A percentile compares a stretch with the other conserved stretches of the same genome.
These are phyloP conservation scores for Lepus europaeus DNA, from an alignment of 2,113 vertebrate species.

Conservation along the genomic window DNA sequence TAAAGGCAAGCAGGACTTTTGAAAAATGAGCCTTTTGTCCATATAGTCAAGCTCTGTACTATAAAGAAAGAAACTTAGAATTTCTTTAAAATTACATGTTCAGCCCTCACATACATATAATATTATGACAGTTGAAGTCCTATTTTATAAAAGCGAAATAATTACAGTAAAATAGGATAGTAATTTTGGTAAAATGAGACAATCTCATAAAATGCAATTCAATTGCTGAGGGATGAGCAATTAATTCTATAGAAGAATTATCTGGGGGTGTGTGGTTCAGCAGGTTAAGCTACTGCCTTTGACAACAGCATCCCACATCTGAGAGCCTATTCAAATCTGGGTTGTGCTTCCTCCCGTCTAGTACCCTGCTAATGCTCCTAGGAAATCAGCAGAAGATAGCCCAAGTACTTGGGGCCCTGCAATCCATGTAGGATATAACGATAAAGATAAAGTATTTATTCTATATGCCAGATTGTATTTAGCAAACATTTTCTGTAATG, in stretches of 20 bases:
- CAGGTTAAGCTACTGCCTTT: no score
- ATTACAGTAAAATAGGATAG: neutral
- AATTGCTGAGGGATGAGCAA: neutral
- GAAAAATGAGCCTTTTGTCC: neutral
- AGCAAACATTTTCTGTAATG: neutral
- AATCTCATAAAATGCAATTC: neutral
- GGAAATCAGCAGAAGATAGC: no score
- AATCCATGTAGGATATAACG: no score
- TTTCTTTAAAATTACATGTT: constrained; percentile 9
- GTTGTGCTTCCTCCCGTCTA: no score
- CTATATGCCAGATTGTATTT: neutral
- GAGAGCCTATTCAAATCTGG: no score
- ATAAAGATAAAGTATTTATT: neutral
- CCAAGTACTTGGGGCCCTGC: no score
- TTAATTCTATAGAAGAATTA: neutral
- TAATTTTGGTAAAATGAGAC: neutral
- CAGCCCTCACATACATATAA: neutral
- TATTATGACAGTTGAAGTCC: neutral
- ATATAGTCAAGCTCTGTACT: neutral
- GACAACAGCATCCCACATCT: no score
- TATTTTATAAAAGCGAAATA: constrained; percentile 30
- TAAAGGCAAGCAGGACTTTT: neutral
- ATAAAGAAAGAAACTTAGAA: neutral
- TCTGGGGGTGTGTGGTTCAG: neutral
- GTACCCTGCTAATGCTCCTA: no score